Evolutionary conservation across 2,113 vertebrate genomes (phyloP), one percentile per base, ranked within the genome.

Genomic region (Pygoscelis antarcticus): DNA sequence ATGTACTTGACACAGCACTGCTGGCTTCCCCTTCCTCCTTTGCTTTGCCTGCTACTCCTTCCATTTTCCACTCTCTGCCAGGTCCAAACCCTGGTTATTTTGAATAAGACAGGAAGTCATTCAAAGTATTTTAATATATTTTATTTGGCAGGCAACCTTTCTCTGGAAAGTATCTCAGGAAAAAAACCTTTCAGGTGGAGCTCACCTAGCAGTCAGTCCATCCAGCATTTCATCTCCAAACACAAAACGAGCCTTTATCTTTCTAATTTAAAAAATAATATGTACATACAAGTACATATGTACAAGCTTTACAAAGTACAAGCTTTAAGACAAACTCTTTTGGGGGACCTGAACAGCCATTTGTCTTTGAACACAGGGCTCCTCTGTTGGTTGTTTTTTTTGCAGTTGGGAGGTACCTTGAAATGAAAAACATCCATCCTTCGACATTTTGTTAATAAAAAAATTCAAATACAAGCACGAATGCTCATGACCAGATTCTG

Each of bases 351-450:
- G 46, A 88, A 51, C 11, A 90, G 40, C 38, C 32, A 64, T 94
- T 86, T 95, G 13, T 78, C 89, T 94, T 61, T 68, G 32, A 89
- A 94, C n/a, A 40, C 13, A 32, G 30, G 36, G 18, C 46, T 91
- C 23, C 13, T 87, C 32, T 80, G 18, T 23, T 75, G 55, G 27
- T 16, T 0, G 0, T 13, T 60, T 83, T 58, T 61, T n/a, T 47
- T 85, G 49, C 29, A 64, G 22, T 87, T 87, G 4, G 16, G 58
- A 89, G 44, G 34, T 90, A 64, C 42, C 60, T 88, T 70, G 82
- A 94, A 95, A 86, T 71, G n/a, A 93, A 93, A 94, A 94, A 84
- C 61, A 87, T 87, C 77, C 81, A 95, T 93, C 49, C 78, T 90
- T 77, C 64, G 82, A 92, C 44, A 61, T 78, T 91, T 77, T 64